Evolutionary conservation across 2,797 vertebrate genomes (phyloP).

Genomic region (Psittacula derbiana): DNA sequence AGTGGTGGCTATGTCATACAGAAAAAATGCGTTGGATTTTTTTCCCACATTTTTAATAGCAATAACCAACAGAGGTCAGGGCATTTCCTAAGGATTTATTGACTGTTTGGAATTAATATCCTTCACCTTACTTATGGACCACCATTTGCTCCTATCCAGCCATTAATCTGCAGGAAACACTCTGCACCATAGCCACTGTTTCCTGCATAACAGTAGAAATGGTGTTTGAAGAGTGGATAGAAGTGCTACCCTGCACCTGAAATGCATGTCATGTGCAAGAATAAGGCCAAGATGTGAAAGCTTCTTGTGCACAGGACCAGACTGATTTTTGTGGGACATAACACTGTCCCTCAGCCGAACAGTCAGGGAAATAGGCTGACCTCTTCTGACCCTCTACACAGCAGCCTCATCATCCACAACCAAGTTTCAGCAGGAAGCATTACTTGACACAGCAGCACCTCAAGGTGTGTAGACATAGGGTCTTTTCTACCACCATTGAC

Average conservation of each 20-base stretch:
- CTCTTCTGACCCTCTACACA: background rate
- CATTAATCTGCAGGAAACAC: background rate
- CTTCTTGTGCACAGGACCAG: background rate
- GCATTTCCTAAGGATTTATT: conserved; percentile 6
- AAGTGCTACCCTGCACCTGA: background rate
- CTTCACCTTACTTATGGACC: background rate
- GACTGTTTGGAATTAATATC: background rate
- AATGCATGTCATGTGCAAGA: background rate
- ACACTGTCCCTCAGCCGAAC: accelerated
- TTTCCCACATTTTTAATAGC: background rate
- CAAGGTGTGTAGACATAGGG: accelerated
- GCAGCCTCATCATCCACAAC: background rate
- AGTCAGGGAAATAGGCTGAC: background rate
- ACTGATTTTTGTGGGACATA: background rate
- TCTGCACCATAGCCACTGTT: background rate
- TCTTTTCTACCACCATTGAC: background rate
- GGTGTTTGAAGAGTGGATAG: background rate
- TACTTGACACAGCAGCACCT: background rate
- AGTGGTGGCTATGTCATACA: conserved; percentile 16
- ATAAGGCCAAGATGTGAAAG: background rate
- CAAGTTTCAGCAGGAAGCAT: background rate
- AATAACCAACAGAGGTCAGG: background rate
- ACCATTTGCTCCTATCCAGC: background rate
- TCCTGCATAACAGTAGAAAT: background rate
- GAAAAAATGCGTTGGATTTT: conserved; percentile 14